These are phyloP conservation scores for Miltochrista miniata DNA, from an alignment of 2,888 invertebrate genomes.

Conservation along the genomic window DNA sequence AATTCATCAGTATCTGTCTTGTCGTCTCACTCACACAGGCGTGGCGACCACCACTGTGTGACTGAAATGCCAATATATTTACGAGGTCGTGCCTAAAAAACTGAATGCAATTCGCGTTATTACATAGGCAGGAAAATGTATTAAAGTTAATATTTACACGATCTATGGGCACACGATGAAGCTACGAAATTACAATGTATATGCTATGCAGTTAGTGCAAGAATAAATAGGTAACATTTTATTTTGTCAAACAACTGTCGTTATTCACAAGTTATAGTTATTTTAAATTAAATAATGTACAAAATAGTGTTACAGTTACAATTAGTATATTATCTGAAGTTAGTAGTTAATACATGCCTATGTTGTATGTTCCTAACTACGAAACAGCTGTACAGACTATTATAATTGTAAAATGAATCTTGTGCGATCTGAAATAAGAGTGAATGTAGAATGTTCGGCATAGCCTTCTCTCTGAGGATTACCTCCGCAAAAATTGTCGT, in stretches of 20 bases:
- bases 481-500: too few relatives aligned
- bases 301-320: constrained; percentile 1
- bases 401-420: neutral
- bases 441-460: too few relatives aligned
- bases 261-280: neutral
- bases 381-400: neutral
- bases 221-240: neutral
- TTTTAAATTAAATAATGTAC: neutral
- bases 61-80: too few relatives aligned
- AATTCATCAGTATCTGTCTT: too few relatives aligned
- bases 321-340: constrained; percentile 27
- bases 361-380: constrained; percentile 1
- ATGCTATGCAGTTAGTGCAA: neutral
- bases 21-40: too few relatives aligned
- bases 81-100: too few relatives aligned
- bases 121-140: too few relatives aligned
- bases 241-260: neutral
- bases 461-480: too few relatives aligned
- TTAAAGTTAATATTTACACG: too few relatives aligned
- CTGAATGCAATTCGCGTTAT: too few relatives aligned
- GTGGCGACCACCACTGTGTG: too few relatives aligned
- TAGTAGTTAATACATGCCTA: constrained; percentile 21
- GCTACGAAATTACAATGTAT: constrained; percentile 19
- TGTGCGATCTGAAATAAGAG: too few relatives aligned
- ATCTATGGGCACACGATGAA: constrained; percentile 9